A percentile compares a stretch with the other conserved stretches of the same genome.
phyloP scores from a whole-genome alignment of 2,113 vertebrate species.

The Sprattus sprattus region DNA sequence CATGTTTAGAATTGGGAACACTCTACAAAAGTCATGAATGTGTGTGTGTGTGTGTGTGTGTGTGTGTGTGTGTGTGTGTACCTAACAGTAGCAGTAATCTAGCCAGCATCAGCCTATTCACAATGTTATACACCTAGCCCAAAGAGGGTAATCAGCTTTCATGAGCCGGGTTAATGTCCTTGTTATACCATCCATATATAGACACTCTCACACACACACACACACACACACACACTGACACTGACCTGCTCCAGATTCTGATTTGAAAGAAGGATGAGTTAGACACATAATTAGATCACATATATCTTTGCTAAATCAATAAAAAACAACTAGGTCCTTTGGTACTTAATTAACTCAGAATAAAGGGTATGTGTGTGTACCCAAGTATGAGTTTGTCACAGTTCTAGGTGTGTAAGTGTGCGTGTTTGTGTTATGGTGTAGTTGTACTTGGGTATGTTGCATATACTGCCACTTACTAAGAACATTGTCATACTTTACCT shows the following conservation, averaged over 20 bases:
- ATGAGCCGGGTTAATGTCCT: constrained; percentile 48
- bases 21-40: not conserved
- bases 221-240: constrained; percentile 43
- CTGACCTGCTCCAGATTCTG: constrained; percentile 6
- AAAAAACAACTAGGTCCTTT: not conserved
- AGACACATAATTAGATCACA: not conserved
- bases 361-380: too few relatives aligned
- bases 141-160: constrained; percentile 51
- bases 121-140: constrained; percentile 29
- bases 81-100: not conserved
- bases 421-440: too few relatives aligned
- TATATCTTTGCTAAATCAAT: not conserved
- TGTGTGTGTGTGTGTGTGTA: not conserved
- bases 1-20: not conserved
- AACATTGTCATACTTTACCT: too few relatives aligned
- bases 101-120: not conserved
- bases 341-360: not conserved
- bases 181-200: constrained; percentile 47
- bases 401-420: too few relatives aligned
- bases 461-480: too few relatives aligned
- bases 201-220: constrained; percentile 25
- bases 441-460: too few relatives aligned
- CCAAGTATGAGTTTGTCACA: too few relatives aligned
- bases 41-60: not conserved
- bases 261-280: not conserved